Conservation (phyloP, 2,888 invertebrate genomes). For the Volucella inanis region DNA sequence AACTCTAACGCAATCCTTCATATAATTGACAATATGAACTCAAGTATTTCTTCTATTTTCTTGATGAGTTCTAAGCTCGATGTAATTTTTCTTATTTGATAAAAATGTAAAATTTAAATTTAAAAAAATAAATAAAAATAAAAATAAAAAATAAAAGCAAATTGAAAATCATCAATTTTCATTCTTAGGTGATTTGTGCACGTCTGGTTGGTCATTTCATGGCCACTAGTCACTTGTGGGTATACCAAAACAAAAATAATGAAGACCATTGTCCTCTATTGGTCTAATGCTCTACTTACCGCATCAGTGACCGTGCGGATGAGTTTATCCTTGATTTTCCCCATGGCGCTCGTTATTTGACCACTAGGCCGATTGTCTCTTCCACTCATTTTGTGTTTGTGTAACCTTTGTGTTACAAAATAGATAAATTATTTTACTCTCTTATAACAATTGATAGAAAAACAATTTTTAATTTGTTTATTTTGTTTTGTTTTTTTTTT, state of each 20-base stretch:
- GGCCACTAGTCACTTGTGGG: background rate
- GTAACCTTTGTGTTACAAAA: slow-evolving; percentile 1
- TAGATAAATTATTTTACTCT: no score
- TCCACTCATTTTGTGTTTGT: slow-evolving; percentile 81
- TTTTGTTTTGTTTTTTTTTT: slow-evolving; percentile 22
- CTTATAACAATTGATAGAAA: no score
- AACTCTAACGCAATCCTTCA: no score
- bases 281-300: slow-evolving; percentile 52
- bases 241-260: background rate
- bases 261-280: slow-evolving; percentile 23
- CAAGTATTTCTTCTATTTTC: no score
- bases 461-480: background rate
- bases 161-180: no score
- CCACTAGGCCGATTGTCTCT: slow-evolving; percentile 81
- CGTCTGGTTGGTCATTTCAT: slow-evolving; percentile 8
- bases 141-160: no score
- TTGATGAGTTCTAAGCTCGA: no score
- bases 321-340: slow-evolving; percentile 82
- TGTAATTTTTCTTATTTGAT: no score
- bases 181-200: no score
- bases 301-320: slow-evolving; percentile 77
- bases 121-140: no score
- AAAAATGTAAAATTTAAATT: no score
- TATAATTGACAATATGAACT: no score
- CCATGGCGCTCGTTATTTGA: slow-evolving; percentile 81